phyloP scores from a whole-genome alignment of 2,113 vertebrate species.

The Gallinago jamesoni region DNA sequence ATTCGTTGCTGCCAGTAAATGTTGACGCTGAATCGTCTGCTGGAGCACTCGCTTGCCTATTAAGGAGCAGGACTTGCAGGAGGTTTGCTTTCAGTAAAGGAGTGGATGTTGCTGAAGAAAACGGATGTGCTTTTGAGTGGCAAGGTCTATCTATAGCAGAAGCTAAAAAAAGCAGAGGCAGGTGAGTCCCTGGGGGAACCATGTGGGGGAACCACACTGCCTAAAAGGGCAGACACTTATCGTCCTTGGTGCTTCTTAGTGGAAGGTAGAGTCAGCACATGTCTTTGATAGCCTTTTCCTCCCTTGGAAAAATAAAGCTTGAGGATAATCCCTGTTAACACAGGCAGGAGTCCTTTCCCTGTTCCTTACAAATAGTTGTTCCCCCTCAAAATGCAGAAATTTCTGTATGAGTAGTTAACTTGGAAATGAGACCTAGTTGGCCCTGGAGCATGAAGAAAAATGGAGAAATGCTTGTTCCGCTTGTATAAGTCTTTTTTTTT shows the following conservation, averaged over 20 bases:
- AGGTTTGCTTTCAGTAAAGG: background rate
- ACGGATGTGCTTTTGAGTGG: background rate
- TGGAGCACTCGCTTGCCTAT: background rate
- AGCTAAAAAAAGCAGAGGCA: background rate
- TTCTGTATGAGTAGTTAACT: background rate
- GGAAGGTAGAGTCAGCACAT: background rate
- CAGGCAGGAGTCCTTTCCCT: background rate
- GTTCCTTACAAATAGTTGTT: background rate
- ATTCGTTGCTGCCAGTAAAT: background rate
- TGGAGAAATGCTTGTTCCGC: background rate
- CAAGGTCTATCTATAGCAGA: background rate
- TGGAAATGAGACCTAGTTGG: background rate
- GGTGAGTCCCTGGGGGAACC: background rate
- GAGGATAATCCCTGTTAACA: background rate
- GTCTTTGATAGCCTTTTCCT: background rate
- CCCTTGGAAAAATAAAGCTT: background rate
- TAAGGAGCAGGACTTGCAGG: background rate
- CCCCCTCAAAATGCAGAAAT: background rate
- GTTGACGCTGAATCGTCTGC: background rate
- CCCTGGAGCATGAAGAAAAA: background rate
- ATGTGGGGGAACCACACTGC: accelerated
- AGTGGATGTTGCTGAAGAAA: background rate
- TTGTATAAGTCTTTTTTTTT: background rate
- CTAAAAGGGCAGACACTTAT: background rate
- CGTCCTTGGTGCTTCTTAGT: background rate